Percentiles rank a stretch among this genome's conserved stretches.
phyloP scores from a whole-genome alignment of 37 sponge, comb jelly and placozoan genomes.

The Beroe forskalii region DNA sequence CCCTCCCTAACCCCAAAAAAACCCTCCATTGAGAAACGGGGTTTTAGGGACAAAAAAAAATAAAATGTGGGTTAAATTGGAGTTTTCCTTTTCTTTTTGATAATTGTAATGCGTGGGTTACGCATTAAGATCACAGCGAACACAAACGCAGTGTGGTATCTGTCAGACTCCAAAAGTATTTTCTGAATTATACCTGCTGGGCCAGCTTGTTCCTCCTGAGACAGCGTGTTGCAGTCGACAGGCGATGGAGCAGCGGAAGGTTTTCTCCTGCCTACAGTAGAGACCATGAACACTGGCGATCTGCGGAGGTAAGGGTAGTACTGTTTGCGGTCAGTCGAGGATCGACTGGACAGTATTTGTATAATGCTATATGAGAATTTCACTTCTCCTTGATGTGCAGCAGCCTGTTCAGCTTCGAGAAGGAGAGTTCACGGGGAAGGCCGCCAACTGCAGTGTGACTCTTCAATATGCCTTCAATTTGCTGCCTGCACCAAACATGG shows the following conservation, averaged over 20 bases:
- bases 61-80: no score
- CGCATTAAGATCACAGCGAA: no score
- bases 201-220: conserved; percentile 54
- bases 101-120: no score
- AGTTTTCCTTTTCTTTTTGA: no score
- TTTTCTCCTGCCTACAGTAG: conserved; percentile 86
- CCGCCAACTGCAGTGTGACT: conserved; percentile 5
- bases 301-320: no score
- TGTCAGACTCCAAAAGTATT: no score
- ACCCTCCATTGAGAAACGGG: conserved; percentile 76
- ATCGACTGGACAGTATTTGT: no score
- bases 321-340: no score
- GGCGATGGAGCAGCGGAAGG: conserved; percentile 78
- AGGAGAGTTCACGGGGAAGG: neutral
- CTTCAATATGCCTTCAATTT: conserved; percentile 36
- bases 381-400: conserved; percentile 28
- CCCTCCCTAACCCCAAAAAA: conserved; percentile 82
- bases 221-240: conserved; percentile 74
- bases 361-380: no score
- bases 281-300: conserved; percentile 85
- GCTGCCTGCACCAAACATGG: neutral
- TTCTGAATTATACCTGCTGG: neutral
- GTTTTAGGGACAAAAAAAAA: conserved; percentile 17
- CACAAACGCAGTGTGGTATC: no score
- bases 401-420: conserved; percentile 37